These are phyloP conservation scores for Uromys caudimaculatus DNA, from an alignment of 2,797 vertebrate genomes.

Conservation along the genomic window DNA sequence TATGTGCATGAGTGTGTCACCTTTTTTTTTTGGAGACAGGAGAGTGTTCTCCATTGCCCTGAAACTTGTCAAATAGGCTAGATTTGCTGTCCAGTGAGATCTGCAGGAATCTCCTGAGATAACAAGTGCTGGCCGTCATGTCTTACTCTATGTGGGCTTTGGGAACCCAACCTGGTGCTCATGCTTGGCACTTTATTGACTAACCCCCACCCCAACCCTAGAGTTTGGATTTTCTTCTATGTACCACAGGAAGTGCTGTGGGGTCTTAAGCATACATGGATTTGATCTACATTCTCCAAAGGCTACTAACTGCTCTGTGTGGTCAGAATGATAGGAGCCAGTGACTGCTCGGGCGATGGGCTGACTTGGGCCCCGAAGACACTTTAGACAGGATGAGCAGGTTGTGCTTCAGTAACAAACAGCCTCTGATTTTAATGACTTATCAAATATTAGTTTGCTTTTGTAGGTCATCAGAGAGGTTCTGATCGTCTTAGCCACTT, in stretches of 20 bases:
- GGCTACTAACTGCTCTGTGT: not conserved
- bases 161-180: not conserved
- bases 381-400: not conserved
- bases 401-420: not conserved
- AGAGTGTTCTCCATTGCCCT: not conserved
- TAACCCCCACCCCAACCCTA: not conserved
- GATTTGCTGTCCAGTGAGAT: not conserved
- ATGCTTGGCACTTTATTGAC: not conserved
- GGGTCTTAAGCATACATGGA: not conserved
- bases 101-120: not conserved
- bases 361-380: not conserved
- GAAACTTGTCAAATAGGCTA: not conserved
- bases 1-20: too few relatives aligned
- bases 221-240: not conserved
- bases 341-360: not conserved
- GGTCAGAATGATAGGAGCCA: not conserved
- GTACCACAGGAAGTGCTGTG: not conserved
- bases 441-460: not conserved
- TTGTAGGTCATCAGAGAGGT: not conserved
- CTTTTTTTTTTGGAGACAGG: not conserved
- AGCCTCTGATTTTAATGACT: not conserved
- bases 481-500: not conserved
- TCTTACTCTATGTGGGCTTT: not conserved
- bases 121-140: not conserved
- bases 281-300: not conserved